Percentiles rank a stretch among this genome's conserved stretches.
Conservation (phyloP, 2,113 vertebrate genomes). For the Crotalus helleri region DNA sequence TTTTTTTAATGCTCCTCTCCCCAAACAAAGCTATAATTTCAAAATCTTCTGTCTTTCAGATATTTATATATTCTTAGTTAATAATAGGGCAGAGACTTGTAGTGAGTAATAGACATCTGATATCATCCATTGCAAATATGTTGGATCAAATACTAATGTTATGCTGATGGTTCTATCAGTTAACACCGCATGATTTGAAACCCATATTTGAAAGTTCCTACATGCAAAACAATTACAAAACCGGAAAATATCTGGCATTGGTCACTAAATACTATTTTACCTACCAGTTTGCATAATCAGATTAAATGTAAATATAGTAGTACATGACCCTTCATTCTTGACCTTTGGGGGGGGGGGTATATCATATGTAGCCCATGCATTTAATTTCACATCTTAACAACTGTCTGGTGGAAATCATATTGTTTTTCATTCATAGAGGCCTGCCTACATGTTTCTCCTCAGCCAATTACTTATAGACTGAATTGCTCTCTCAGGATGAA, state of each 20-base stretch:
- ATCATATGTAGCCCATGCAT: not conserved
- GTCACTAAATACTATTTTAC: not conserved
- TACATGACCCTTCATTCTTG: not conserved
- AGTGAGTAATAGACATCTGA: not conserved
- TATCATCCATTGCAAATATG: not conserved
- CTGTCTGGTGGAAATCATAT: not conserved
- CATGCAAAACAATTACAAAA: not conserved
- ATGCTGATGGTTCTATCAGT: not conserved
- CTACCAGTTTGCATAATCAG: not conserved
- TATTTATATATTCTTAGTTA: not conserved
- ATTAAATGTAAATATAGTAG: not conserved
- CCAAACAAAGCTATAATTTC: not conserved
- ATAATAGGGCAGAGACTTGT: not conserved
- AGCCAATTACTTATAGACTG: not conserved
- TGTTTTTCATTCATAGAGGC: not conserved
- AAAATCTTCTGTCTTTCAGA: not conserved
- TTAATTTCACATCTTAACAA: not conserved
- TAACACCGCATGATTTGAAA: not conserved
- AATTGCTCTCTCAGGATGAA: not conserved
- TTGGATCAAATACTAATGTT: too few relatives aligned
- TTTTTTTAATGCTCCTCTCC: not conserved
- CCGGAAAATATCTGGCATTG: not conserved
- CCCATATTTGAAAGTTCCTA: not conserved
- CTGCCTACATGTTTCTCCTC: not conserved
- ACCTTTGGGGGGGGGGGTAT: not conserved